phyloP scores from a whole-genome alignment of 2,797 vertebrate species.

The Pogonophryne albipinna region DNA sequence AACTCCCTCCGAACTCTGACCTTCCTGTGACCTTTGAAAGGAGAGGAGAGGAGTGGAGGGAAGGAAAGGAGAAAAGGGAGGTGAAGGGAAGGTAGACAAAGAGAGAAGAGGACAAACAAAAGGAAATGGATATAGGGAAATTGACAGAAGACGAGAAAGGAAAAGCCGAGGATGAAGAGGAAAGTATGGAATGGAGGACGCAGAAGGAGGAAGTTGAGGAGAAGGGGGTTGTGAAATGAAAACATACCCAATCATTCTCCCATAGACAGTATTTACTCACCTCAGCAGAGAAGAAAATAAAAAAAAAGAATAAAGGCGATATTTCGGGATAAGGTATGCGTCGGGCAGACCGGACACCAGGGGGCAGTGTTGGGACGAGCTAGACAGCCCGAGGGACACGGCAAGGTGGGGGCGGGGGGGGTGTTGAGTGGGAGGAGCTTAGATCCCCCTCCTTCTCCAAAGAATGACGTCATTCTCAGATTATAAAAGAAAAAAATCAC shows the following conservation, averaged over 20 bases:
- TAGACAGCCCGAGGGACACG: constrained; percentile 1
- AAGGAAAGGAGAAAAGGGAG: constrained; percentile 10
- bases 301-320: constrained; percentile 15
- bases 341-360: constrained; percentile 50
- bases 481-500: not conserved
- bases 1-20: constrained; percentile 71
- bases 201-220: not conserved
- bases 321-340: not conserved
- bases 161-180: not conserved
- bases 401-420: not conserved
- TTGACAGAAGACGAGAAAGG: not conserved
- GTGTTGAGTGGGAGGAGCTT: constrained; percentile 36
- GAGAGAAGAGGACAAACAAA: constrained; percentile 1
- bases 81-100: constrained; percentile 5
- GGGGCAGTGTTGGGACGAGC: constrained; percentile 76
- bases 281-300: not conserved
- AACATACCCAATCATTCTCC: not conserved
- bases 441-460: not conserved
- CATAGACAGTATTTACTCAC: not conserved
- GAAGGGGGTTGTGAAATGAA: not conserved
- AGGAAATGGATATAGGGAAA: not conserved
- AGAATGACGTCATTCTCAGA: constrained; percentile 16
- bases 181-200: not conserved
- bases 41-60: constrained; percentile 8
- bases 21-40: constrained; percentile 51